Base-by-base conservation (phyloP, 2,797 vertebrate species). In the Cottoperca gobio region DNA sequence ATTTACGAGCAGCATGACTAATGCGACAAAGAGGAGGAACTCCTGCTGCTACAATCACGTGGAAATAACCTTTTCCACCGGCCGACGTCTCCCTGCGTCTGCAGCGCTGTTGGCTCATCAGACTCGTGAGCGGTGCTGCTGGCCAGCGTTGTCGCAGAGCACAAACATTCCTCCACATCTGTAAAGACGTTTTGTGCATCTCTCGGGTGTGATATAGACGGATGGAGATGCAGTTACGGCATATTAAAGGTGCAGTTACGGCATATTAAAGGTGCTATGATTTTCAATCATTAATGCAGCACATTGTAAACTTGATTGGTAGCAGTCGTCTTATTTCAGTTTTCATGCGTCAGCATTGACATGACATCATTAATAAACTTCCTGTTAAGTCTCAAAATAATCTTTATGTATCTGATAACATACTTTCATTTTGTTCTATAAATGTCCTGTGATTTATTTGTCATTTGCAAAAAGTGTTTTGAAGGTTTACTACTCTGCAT, bases 71-170 rank as follows among this genome's bases (percentile, higher is more conserved):
- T n/a, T n/a, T n/a, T n/a, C n/a, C n/a, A n/a, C n/a, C 60, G 61
- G 57, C 70, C 2, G 8, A 64, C 7, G 1, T 35, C 62, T 19
- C 16, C 45, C 49, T 72, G 17, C 3, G 11, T 39, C 78, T 31
- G 42, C 64, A 31, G 24, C 12, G 16, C 39, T 35, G 33, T 10
- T 10, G 28, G 66, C 17, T 39, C 2, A 54, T 0, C 4, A 4
- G 23, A 37, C 46, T 62, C 40, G 2, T 2, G 28, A 58, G 35
- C 12, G 26, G 21, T 82, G 90, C 89, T 90, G 91, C 91, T 78
- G 92, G 91, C 12, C 88, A 43, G 88, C 82, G 21, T 76, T n/a
- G 7, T 11, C 8, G 8, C 13, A 1, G 33, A 57, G 21, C 54
- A 39, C 13, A 21, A 39, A 43, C 6, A 12, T 11, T 48, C 39